Evolutionary conservation across 30 jellyfish, hydroid and myxozoan species (phyloP).

Genomic region (Turritopsis rubra): DNA sequence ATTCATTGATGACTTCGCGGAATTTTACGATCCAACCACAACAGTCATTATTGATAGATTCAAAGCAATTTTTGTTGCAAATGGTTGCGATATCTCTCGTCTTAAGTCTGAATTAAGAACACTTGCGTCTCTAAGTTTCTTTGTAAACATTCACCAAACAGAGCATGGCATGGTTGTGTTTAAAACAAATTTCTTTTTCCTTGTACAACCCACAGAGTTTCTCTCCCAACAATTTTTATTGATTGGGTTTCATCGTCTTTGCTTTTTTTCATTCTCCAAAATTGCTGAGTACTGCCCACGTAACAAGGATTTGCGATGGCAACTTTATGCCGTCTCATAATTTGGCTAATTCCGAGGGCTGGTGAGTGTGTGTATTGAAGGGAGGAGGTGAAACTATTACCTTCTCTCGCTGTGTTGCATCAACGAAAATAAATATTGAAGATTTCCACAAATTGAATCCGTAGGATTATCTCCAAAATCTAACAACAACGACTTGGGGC

Average conservation of each 20-base stretch:
- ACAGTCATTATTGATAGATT: background rate
- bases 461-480: constrained; percentile 31
- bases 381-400: constrained; percentile 23
- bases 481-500: constrained; percentile 14
- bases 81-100: background rate
- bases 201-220: no score
- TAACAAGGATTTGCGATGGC: no score
- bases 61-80: background rate
- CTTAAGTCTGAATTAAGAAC: background rate
- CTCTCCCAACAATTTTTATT: no score
- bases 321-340: no score
- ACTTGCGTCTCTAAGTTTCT: background rate
- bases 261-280: no score
- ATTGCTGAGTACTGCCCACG: no score
- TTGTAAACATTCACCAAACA: background rate
- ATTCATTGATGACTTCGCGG: background rate
- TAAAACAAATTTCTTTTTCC: no score
- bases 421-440: constrained; percentile 65
- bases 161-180: no score
- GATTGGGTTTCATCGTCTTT: no score
- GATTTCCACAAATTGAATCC: constrained; percentile 65
- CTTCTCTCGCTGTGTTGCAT: constrained; percentile 60
- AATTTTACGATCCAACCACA: background rate
- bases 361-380: no score
- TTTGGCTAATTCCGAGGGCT: no score